Percentiles rank a stretch among this genome's conserved stretches.
These are phyloP conservation scores for Anolis sagrei DNA, from an alignment of 2,113 vertebrate genomes.

Conservation along the genomic window DNA sequence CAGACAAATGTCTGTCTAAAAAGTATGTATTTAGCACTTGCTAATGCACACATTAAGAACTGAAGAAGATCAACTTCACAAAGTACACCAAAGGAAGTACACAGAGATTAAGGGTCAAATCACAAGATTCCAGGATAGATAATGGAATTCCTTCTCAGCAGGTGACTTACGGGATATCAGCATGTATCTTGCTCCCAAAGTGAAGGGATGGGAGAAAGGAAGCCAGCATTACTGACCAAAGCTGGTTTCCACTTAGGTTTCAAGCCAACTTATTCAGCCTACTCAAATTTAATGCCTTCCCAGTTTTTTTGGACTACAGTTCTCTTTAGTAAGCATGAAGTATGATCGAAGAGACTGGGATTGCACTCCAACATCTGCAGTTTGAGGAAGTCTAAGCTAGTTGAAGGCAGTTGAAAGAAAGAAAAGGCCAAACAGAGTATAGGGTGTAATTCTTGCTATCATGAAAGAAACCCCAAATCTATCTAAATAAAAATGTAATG, in stretches of 20 bases:
- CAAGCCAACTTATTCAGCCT: neutral
- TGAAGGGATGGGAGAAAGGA: slow-evolving; percentile 31
- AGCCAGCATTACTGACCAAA: slow-evolving; percentile 10
- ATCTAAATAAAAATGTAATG: no score
- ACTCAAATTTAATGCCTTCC: neutral
- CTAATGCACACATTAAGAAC: neutral
- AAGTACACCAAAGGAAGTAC: slow-evolving; percentile 26
- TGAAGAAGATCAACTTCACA: slow-evolving; percentile 29
- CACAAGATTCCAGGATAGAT: neutral
- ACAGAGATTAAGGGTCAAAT: slow-evolving; percentile 26
- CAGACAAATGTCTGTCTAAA: neutral
- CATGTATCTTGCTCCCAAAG: slow-evolving; percentile 18
- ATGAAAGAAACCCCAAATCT: no score
- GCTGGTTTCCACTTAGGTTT: neutral
- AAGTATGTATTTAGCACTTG: slow-evolving; percentile 14
- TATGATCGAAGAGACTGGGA: neutral
- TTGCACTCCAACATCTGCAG: neutral
- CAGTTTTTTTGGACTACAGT: neutral
- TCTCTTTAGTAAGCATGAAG: neutral
- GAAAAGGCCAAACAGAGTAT: neutral
- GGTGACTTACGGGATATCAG: neutral
- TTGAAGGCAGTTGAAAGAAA: slow-evolving; percentile 13
- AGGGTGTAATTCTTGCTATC: neutral
- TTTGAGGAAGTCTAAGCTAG: neutral
- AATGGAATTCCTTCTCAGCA: slow-evolving; percentile 8